These are phyloP conservation scores for Salticus scenicus DNA, from an alignment of 2,888 invertebrate species.

Conservation along the genomic window DNA sequence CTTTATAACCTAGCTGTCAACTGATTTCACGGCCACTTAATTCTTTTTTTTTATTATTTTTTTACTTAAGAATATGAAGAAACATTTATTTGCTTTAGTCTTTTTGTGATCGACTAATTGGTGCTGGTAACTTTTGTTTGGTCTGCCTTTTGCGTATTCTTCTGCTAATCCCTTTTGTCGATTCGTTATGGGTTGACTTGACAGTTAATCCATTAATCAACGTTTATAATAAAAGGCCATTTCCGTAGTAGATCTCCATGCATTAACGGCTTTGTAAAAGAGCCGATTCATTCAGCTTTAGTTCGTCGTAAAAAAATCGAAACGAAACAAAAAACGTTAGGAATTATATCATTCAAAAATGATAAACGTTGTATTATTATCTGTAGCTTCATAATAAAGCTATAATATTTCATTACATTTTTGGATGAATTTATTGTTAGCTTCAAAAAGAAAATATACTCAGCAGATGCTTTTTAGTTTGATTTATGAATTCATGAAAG, in stretches of 20 bases:
- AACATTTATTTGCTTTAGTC: conserved; percentile 61
- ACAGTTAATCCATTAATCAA: conserved; percentile 56
- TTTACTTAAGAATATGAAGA: conserved; percentile 38
- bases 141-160: not conserved
- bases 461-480: too few relatives aligned
- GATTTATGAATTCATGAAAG: too few relatives aligned
- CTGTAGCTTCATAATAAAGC: too few relatives aligned
- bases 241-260: conserved; percentile 1
- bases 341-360: too few relatives aligned
- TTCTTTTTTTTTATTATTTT: too few relatives aligned
- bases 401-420: too few relatives aligned
- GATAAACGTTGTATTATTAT: too few relatives aligned
- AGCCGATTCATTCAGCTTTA: too few relatives aligned
- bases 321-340: too few relatives aligned
- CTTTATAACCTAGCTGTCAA: conserved; percentile 46
- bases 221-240: conserved; percentile 42
- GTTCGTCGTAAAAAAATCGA: too few relatives aligned
- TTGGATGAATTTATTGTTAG: too few relatives aligned
- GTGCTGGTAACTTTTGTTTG: conserved; percentile 46
- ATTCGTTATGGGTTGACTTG: conserved; percentile 19
- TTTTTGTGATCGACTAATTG: conserved; percentile 58
- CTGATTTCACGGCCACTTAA: conserved; percentile 61
- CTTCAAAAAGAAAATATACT: too few relatives aligned
- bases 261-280: not conserved
- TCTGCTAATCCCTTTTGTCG: conserved; percentile 25